These are phyloP conservation scores for Petroica traversi DNA, from an alignment of 2,113 vertebrate genomes.

Conservation along the genomic window DNA sequence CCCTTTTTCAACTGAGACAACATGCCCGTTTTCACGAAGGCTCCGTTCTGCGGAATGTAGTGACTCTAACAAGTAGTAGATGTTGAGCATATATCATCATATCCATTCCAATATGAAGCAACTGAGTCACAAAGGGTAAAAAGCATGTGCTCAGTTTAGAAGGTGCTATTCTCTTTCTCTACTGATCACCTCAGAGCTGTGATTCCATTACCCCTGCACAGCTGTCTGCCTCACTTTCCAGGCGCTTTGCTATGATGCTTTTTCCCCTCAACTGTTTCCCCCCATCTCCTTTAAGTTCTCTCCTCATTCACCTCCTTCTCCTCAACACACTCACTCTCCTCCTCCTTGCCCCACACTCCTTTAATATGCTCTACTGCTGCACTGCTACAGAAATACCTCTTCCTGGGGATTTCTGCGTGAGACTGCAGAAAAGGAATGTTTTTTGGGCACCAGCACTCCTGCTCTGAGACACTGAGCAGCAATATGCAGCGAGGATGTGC, in stretches of 20 bases:
- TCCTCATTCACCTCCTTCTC: not conserved
- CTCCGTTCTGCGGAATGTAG: not conserved
- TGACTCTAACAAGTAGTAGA: not conserved
- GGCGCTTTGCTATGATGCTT: not conserved
- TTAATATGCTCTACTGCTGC: not conserved
- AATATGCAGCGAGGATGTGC: not conserved
- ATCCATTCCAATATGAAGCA: not conserved
- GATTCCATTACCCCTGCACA: not conserved
- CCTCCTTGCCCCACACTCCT: not conserved
- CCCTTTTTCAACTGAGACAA: not conserved
- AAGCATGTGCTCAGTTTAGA: not conserved
- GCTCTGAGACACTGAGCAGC: not conserved
- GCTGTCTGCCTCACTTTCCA: not conserved
- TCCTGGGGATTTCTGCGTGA: not conserved
- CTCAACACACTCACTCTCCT: not conserved
- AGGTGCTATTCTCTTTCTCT: not conserved
- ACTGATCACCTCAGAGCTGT: not conserved
- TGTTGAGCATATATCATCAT: not conserved
- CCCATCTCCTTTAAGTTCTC: not conserved
- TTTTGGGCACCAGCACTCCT: not conserved
- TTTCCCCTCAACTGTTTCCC: not conserved
- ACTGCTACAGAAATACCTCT: not conserved
- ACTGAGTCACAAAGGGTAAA: not conserved
- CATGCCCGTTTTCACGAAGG: not conserved
- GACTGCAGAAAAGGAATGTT: not conserved